phyloP scores from a whole-genome alignment of 2,113 vertebrate genomes.

The Parotia lawesii region DNA sequence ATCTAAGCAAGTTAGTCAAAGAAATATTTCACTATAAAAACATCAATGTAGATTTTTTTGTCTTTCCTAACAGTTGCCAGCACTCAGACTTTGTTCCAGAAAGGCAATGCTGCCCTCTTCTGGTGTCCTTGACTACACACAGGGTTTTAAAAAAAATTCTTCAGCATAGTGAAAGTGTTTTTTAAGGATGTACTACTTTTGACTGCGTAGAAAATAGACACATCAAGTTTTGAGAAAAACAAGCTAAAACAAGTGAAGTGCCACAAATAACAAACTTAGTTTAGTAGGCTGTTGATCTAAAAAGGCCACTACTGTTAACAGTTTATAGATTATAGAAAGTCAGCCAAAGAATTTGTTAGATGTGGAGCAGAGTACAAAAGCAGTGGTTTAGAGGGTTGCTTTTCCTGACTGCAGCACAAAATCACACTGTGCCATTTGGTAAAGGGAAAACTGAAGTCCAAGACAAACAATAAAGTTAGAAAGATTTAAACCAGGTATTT shows the following conservation, averaged over 20 bases:
- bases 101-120: conserved; percentile 48
- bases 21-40: not conserved
- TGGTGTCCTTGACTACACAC: not conserved
- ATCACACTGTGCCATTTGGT: fast-evolving
- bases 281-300: not conserved
- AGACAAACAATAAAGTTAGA: not conserved
- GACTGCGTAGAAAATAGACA: not conserved
- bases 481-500: not conserved
- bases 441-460: not conserved
- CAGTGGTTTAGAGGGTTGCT: fast-evolving
- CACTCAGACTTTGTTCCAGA: not conserved
- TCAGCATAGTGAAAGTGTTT: not conserved
- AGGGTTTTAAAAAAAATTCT: not conserved
- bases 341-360: fast-evolving
- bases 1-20: not conserved
- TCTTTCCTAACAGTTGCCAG: not conserved
- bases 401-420: not conserved
- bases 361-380: not conserved
- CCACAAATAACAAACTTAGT: not conserved
- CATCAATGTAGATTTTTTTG: not conserved
- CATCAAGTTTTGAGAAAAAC: fast-evolving
- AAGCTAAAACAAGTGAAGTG: not conserved
- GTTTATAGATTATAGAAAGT: not conserved
- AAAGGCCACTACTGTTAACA: not conserved
- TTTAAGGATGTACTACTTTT: not conserved